phyloP scores from a whole-genome alignment of 2,797 vertebrate species.

The Mionectes olivaceus region DNA sequence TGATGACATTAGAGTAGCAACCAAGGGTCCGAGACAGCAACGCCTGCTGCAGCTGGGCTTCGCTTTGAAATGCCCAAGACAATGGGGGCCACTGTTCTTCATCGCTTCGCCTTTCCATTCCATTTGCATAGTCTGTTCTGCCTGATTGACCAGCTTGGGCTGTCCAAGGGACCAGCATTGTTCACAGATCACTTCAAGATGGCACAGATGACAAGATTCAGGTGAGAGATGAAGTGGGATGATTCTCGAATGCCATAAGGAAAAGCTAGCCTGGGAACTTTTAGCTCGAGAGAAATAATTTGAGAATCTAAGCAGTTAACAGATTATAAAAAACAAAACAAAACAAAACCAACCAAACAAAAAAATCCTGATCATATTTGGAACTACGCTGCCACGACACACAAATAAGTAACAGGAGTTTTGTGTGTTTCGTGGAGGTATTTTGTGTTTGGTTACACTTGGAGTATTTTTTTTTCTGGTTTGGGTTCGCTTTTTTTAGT shows the following conservation, averaged over 20 bases:
- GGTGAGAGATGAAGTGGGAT: slow-evolving; percentile 82
- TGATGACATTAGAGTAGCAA: slow-evolving; percentile 79
- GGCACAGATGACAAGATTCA: slow-evolving; percentile 84
- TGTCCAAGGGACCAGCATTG: slow-evolving; percentile 80
- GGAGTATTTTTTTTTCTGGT: not conserved
- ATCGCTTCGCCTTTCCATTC: slow-evolving; percentile 76
- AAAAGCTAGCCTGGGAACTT: slow-evolving; percentile 73
- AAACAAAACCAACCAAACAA: too few relatives aligned
- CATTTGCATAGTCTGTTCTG: slow-evolving; percentile 89
- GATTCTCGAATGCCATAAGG: slow-evolving; percentile 57
- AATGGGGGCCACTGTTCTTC: slow-evolving; percentile 85
- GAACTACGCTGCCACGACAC: not conserved
- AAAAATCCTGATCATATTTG: not conserved
- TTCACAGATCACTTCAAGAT: slow-evolving; percentile 83
- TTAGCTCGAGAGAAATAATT: not conserved
- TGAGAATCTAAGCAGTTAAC: not conserved
- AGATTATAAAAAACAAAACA: too few relatives aligned
- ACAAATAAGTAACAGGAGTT: not conserved
- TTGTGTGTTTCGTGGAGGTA: not conserved
- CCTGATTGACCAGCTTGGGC: slow-evolving; percentile 83
- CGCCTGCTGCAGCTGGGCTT: slow-evolving; percentile 83
- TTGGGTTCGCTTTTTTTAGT: not conserved
- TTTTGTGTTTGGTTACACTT: not conserved
- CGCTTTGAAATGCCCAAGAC: slow-evolving; percentile 83
- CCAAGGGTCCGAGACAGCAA: slow-evolving; percentile 69